phyloP scores from a whole-genome alignment of 2,113 vertebrate genomes.

The Sphyrna mokarran region DNA sequence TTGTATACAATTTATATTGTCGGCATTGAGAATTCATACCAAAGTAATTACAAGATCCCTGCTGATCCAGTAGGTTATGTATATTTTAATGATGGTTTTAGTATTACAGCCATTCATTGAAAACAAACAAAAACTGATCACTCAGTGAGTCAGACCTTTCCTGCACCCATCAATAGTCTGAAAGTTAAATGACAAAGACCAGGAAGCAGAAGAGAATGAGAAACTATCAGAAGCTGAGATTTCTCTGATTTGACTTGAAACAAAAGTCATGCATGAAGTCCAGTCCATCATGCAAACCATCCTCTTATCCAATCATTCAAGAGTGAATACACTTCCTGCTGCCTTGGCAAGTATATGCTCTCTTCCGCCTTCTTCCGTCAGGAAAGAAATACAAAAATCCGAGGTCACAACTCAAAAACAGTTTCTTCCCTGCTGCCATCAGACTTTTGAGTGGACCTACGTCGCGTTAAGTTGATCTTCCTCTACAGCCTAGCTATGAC shows the following conservation, averaged over 20 bases:
- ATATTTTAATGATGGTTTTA: neutral
- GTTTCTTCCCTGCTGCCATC: too few relatives aligned
- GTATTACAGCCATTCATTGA: neutral
- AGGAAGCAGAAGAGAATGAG: neutral
- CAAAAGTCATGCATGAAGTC: too few relatives aligned
- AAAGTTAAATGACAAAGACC: neutral
- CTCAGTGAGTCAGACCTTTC: neutral
- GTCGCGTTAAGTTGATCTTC: too few relatives aligned
- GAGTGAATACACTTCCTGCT: too few relatives aligned
- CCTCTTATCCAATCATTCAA: too few relatives aligned
- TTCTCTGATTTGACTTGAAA: neutral
- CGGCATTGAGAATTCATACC: neutral
- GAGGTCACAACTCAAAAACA: too few relatives aligned
- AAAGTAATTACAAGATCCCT: neutral
- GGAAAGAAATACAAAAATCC: too few relatives aligned
- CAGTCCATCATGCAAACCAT: too few relatives aligned
- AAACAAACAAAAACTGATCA: neutral
- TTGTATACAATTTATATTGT: neutral
- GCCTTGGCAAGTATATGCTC: too few relatives aligned
- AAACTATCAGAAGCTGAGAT: neutral
- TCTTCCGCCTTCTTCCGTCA: too few relatives aligned
- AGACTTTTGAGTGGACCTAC: too few relatives aligned
- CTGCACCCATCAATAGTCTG: neutral
- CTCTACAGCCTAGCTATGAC: too few relatives aligned
- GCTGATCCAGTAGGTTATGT: neutral